phyloP scores from a whole-genome alignment of 2,113 vertebrate genomes.

The Alligator mississippiensis region DNA sequence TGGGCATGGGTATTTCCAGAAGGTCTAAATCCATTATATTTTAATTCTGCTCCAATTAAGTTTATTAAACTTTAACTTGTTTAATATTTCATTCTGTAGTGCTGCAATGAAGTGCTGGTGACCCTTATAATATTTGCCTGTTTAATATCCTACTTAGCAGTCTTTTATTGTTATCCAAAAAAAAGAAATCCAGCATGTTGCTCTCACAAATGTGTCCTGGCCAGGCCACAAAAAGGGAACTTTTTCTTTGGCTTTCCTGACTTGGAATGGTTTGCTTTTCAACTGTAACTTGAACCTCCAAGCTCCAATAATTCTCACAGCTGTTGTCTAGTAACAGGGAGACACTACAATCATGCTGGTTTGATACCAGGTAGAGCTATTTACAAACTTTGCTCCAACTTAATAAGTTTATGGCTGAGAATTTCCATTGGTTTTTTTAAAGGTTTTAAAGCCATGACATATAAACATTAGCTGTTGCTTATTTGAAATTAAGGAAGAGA shows the following conservation, averaged over 20 bases:
- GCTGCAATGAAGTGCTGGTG: slow-evolving; percentile 29
- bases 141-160: slow-evolving; percentile 12
- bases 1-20: not conserved
- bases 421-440: not conserved
- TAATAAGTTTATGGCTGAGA: not conserved
- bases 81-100: slow-evolving; percentile 38
- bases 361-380: not conserved
- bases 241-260: not conserved
- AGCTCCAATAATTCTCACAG: not conserved
- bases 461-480: not conserved
- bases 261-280: not conserved
- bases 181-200: not conserved
- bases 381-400: not conserved
- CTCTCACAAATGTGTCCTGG: not conserved
- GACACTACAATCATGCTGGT: not conserved
- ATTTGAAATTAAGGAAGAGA: not conserved
- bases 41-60: slow-evolving; percentile 40
- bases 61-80: slow-evolving; percentile 43
- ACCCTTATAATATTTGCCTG: slow-evolving; percentile 14
- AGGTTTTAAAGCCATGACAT: not conserved
- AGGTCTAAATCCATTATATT: slow-evolving; percentile 26
- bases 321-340: not conserved
- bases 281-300: not conserved
- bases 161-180: not conserved
- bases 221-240: not conserved